Conservation (phyloP, 30 jellyfish, hydroid and myxozoan species). For the Cassiopea xamachana region DNA sequence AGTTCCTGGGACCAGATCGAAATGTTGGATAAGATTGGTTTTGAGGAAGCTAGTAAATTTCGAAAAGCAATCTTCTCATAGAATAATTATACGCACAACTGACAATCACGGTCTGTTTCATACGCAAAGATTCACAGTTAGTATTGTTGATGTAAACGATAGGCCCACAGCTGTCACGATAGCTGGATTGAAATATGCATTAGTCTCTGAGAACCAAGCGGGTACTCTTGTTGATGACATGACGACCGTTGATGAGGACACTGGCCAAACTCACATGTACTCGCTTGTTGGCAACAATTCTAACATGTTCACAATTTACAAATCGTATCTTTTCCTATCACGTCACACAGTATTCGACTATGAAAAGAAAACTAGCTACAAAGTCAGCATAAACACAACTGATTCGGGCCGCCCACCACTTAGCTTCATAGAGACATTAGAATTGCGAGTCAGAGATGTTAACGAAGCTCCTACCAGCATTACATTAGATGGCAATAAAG, state of each 20-base stretch:
- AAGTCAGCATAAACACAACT: constrained; percentile 25
- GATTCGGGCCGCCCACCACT: constrained; percentile 86
- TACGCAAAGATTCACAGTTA: constrained; percentile 52
- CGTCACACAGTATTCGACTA: constrained; percentile 53
- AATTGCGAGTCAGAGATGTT: constrained; percentile 77
- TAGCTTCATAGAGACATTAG: constrained; percentile 66
- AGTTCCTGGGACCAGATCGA: constrained; percentile 46
- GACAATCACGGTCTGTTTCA: constrained; percentile 77
- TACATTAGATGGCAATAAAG: constrained; percentile 22
- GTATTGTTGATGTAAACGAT: constrained; percentile 72
- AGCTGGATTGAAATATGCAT: constrained; percentile 69
- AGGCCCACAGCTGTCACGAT: constrained; percentile 76
- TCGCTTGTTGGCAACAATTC: constrained; percentile 48
- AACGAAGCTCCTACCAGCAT: constrained; percentile 89
- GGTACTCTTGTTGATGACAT: constrained; percentile 65
- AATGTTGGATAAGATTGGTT: constrained; percentile 54
- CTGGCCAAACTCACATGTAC: constrained; percentile 56
- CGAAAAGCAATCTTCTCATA: constrained; percentile 48
- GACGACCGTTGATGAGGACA: constrained; percentile 81
- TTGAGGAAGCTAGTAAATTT: constrained; percentile 45
- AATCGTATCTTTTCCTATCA: constrained; percentile 37
- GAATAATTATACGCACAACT: constrained; percentile 54
- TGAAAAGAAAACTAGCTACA: constrained; percentile 22
- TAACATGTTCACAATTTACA: background rate
- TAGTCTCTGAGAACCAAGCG: constrained; percentile 76